Evolutionary conservation across 2,888 invertebrate genomes (phyloP).

Genomic region (Drosophila limbata): DNA sequence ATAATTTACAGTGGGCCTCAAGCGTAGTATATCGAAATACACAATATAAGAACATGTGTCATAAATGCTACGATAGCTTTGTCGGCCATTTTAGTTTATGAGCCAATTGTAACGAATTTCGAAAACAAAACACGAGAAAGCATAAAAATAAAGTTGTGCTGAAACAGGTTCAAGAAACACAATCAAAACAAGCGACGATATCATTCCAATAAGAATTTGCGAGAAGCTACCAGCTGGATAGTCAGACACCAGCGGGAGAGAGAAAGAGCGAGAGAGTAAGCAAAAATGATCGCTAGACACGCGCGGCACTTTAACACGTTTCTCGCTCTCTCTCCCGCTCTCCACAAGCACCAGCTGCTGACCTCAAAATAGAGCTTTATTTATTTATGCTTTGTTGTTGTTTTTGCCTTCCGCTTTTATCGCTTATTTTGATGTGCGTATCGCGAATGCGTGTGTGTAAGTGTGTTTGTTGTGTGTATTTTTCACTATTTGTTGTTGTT

Average conservation of each 20-base stretch:
- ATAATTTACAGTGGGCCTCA: constrained; percentile 10
- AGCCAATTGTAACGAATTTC: constrained; percentile 67
- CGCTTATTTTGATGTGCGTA: constrained; percentile 32
- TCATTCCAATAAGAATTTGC: constrained; percentile 42
- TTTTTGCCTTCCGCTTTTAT: constrained; percentile 28
- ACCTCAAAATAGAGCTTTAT: constrained; percentile 66
- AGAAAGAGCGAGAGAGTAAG: constrained; percentile 13
- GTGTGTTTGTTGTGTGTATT: constrained; percentile 1
- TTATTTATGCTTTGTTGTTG: constrained; percentile 43
- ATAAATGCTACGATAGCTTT: constrained; percentile 45
- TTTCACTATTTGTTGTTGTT: constrained; percentile 13
- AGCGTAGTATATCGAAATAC: constrained; percentile 9
- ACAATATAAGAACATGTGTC: constrained; percentile 12
- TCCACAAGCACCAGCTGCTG: constrained; percentile 23
- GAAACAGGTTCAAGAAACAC: constrained; percentile 23
- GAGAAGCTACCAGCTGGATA: constrained; percentile 46
- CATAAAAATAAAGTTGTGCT: constrained; percentile 32
- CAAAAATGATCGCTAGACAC: constrained; percentile 33
- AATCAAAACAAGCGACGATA: constrained; percentile 37
- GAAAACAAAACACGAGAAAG: constrained; percentile 52
- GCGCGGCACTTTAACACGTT: constrained; percentile 34
- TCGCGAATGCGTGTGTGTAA: not conserved
- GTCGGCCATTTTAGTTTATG: constrained; percentile 60
- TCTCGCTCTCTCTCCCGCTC: constrained; percentile 10
- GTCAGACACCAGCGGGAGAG: constrained; percentile 6